Conservation (phyloP, 2,797 vertebrate genomes). For the Enteromius viviparus region DNA sequence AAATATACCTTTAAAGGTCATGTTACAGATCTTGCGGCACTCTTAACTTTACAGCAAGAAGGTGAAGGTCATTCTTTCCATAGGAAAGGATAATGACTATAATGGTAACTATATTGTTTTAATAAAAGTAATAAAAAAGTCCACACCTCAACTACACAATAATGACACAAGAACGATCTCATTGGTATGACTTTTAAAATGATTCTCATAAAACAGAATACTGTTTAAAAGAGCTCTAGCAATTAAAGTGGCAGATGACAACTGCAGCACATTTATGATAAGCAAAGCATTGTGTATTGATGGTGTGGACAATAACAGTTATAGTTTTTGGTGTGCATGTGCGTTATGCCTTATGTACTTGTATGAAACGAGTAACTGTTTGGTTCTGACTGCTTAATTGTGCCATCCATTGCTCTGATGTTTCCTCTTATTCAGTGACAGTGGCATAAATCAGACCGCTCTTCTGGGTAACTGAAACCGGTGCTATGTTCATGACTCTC, state of each 20-base stretch:
- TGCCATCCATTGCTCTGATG: neutral
- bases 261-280: neutral
- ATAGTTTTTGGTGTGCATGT: too few species aligned
- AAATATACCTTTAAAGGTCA: conserved; percentile 2
- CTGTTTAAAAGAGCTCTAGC: neutral
- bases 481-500: neutral
- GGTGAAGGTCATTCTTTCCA: neutral
- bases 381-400: neutral
- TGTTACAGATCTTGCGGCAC: neutral
- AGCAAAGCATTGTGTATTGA: neutral
- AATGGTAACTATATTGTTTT: neutral
- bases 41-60: neutral
- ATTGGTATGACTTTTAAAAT: neutral
- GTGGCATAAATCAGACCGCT: neutral
- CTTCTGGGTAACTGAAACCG: neutral
- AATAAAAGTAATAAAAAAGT: neutral
- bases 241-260: neutral
- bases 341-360: neutral
- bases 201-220: neutral
- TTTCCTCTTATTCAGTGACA: neutral
- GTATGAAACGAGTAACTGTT: neutral
- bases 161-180: too few species aligned
- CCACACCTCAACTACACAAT: neutral
- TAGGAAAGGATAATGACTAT: neutral
- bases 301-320: neutral